Evolutionary conservation across 2,797 vertebrate species (phyloP).

Genomic region (Rhinatrema bivittatum): DNA sequence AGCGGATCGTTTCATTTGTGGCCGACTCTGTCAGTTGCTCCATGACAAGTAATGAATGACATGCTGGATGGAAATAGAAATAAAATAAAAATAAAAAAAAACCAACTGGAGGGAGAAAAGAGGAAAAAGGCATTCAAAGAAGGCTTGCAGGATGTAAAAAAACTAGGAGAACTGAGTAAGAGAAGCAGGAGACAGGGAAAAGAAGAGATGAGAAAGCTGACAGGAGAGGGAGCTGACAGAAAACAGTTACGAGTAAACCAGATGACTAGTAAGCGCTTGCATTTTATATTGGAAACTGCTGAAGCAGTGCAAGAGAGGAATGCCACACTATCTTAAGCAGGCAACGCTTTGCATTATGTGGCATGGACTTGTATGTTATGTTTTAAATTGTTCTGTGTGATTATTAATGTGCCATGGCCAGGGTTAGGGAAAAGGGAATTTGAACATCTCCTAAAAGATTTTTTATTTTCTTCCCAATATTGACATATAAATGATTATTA

Average conservation of each 20-base stretch:
- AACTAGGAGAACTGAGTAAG: not conserved
- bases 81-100: no score
- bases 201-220: not conserved
- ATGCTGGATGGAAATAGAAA: no score
- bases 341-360: not conserved
- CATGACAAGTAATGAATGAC: no score
- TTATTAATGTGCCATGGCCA: not conserved
- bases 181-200: not conserved
- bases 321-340: conserved; percentile 6
- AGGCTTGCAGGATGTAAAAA: not conserved
- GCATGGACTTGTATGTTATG: conserved; percentile 2
- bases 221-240: conserved; percentile 15
- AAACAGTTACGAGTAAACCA: conserved; percentile 7
- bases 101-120: no score
- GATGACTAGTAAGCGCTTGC: not conserved
- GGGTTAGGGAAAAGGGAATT: no score
- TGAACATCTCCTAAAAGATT: no score
- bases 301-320: not conserved
- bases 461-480: no score
- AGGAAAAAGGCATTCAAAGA: no score
- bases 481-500: no score
- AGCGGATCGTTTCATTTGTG: no score
- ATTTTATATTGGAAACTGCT: conserved; percentile 1
- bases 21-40: no score
- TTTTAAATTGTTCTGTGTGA: not conserved